Percentiles rank a stretch among this genome's conserved stretches.
Evolutionary conservation across 92 coral and sea anemone species (phyloP).

Genomic region (Galaxea fascicularis): DNA sequence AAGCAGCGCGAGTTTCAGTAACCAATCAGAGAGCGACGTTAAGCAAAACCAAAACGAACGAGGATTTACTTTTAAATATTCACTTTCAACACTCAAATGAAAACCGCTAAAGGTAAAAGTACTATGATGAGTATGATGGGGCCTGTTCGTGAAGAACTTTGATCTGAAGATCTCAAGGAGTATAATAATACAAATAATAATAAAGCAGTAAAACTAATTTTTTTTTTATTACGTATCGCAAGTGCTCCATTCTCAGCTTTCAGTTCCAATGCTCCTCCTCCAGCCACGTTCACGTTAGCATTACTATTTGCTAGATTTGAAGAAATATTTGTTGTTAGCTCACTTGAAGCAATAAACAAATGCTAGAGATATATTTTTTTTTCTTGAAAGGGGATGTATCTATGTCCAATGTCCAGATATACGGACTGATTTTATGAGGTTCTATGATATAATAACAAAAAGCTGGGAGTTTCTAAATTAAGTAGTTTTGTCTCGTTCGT

Average conservation of each 20-base stretch:
- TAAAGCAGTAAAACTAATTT: background rate
- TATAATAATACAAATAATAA: background rate
- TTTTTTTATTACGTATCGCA: slow-evolving; percentile 58
- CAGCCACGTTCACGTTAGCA: background rate
- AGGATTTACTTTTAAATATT: too few relatives aligned
- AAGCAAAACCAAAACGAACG: too few relatives aligned
- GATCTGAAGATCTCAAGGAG: background rate
- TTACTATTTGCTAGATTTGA: background rate
- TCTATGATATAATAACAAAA: too few relatives aligned
- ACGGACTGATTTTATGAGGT: too few relatives aligned
- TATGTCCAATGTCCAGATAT: background rate
- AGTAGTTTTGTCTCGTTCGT: too few relatives aligned
- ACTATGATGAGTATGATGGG: too few relatives aligned
- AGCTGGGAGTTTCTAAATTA: too few relatives aligned
- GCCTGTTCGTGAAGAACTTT: too few relatives aligned
- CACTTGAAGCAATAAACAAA: background rate
- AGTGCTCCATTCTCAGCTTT: slow-evolving; percentile 62
- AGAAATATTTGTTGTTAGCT: background rate
- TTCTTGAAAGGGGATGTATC: background rate
- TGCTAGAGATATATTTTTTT: background rate
- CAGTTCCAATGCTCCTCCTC: slow-evolving; percentile 87
- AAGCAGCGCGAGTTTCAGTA: too few relatives aligned
- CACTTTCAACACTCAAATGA: too few relatives aligned
- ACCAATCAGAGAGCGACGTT: too few relatives aligned
- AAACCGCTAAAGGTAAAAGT: too few relatives aligned